A percentile compares a stretch with the other conserved stretches of the same genome.
phyloP scores from a whole-genome alignment of 2,888 invertebrate genomes.

The Petrolisthes manimaculis region DNA sequence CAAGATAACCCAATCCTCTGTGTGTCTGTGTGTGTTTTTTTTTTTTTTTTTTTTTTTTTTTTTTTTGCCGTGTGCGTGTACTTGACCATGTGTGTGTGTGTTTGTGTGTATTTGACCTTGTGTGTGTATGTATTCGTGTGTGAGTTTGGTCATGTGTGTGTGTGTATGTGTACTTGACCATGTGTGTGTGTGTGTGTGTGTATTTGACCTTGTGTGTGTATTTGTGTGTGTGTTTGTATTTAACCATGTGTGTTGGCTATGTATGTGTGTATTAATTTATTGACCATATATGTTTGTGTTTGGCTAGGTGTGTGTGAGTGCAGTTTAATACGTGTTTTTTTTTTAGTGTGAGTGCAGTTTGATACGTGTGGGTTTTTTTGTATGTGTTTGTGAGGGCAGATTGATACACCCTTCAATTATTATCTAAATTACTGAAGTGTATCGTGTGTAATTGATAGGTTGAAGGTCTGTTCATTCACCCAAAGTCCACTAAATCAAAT shows the following conservation, averaged over 20 bases:
- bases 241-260: neutral
- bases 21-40: neutral
- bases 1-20: too few relatives aligned
- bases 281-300: neutral
- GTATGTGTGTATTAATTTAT: neutral
- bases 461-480: too few relatives aligned
- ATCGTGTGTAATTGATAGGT: too few relatives aligned
- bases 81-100: neutral
- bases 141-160: neutral
- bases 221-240: slow-evolving; percentile 14
- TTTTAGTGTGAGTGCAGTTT: neutral
- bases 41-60: neutral
- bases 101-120: neutral
- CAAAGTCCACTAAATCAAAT: too few relatives aligned
- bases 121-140: neutral
- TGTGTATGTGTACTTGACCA: neutral
- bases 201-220: slow-evolving; percentile 13
- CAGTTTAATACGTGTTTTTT: neutral
- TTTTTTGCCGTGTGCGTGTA: neutral
- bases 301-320: neutral
- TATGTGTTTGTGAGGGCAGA: neutral
- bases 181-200: neutral
- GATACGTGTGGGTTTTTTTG: neutral
- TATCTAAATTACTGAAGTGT: too few relatives aligned
- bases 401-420: too few relatives aligned